Base-by-base conservation (phyloP, 2,888 invertebrate species). In the Antheraea yamamai region DNA sequence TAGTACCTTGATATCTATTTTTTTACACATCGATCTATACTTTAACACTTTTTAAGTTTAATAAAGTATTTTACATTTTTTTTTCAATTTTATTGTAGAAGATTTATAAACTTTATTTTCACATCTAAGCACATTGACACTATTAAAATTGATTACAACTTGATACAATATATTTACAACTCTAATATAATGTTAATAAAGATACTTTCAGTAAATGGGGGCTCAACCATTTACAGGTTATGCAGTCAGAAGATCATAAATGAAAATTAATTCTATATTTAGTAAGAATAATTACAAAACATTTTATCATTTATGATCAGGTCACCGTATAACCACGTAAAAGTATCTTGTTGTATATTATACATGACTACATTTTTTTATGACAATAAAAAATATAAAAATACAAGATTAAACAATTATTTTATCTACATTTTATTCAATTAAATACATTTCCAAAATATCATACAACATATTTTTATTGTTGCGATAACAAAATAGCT, bases 131-230 rank as follows among this genome's bases (percentile, higher is more conserved):
- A 70, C 35, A 70, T 4, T 70, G 35, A 70, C 8, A 70, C n/a
- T 70, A 70, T 39, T 35, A n/a, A n/a, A 70, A 70, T 39, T 70
- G 23, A 70, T 70, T 70, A 70, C 20, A 68, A 68, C n/a, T 39
- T 39, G 39, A 70, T 70, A n/a, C n/a, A 70, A 39, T 70, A 8
- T 75, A 75, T 75, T 75, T 75, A 75, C 74, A 75, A 30, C 10
- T 30, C 55, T 52, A 51, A 68, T 35, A 23, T 55, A 55, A n/a
- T 61, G 47, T 0, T 61, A 61, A 23, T 68, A 58, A 18, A 79
- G 84, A 88, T 90, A 92, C 91, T 91, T 91, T 91, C 89, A 80
- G 83, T 84, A 87, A 93, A 93, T 92, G 93, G 89, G 94, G 94
- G 94, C 94, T 94, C 94, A 78, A 52, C 90, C 93, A 92, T 92